phyloP scores from a whole-genome alignment of 2,113 vertebrate genomes.

The Dendropsophus ebraccatus region DNA sequence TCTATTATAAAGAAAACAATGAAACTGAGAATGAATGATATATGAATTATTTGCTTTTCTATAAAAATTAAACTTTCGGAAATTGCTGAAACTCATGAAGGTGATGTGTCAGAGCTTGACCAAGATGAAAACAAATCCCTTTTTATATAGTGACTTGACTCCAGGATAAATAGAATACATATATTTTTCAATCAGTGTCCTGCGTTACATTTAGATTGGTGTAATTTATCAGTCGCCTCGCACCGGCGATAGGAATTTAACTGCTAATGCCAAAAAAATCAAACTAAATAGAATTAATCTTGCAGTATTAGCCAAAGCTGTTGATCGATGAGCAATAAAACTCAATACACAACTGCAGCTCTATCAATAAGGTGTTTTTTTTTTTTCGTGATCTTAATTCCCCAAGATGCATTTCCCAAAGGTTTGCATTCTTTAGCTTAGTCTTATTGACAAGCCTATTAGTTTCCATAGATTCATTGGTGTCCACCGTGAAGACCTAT shows the following conservation, averaged over 20 bases:
- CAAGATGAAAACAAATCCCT: conserved; percentile 52
- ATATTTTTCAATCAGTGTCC: conserved; percentile 53
- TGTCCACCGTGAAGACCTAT: conserved; percentile 58
- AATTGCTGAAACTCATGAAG: neutral
- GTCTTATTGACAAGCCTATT: conserved; percentile 66
- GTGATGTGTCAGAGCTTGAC: conserved; percentile 15
- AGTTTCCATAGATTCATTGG: conserved; percentile 68
- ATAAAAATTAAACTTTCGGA: conserved; percentile 1
- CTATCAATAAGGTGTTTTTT: conserved; percentile 48
- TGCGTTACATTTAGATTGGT: conserved; percentile 34
- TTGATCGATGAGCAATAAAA: conserved; percentile 64
- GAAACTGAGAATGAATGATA: no score
- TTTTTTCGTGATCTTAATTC: conserved; percentile 47
- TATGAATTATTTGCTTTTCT: neutral
- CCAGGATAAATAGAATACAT: conserved; percentile 48
- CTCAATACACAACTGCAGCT: conserved; percentile 57
- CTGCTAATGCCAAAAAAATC: conserved; percentile 59
- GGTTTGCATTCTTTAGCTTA: conserved; percentile 48
- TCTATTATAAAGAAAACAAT: no score
- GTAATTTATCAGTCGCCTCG: conserved; percentile 31
- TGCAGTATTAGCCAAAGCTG: conserved; percentile 63
- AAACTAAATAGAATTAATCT: conserved; percentile 64
- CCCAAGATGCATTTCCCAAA: conserved; percentile 53
- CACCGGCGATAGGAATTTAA: conserved; percentile 26
- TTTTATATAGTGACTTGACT: conserved; percentile 50